Evolutionary conservation across 2,888 invertebrate genomes (phyloP).

Genomic region (Diploptera punctata): DNA sequence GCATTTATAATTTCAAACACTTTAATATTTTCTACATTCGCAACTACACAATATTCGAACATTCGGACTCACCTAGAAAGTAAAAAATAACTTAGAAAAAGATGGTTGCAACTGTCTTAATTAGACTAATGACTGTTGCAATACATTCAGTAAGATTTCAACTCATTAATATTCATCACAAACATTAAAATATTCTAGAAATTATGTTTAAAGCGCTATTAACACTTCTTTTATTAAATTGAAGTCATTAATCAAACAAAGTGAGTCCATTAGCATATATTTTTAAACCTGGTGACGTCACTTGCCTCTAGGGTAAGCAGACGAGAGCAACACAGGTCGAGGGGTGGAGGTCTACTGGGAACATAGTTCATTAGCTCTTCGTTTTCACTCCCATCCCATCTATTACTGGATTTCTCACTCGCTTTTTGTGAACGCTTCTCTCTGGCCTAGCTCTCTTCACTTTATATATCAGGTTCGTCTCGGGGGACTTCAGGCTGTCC

Average conservation of each 20-base stretch:
- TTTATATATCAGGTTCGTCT: not conserved
- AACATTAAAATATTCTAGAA: no score
- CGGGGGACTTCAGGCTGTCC: not conserved
- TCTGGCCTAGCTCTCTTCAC: not conserved
- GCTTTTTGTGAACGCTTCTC: not conserved
- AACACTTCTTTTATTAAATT: not conserved
- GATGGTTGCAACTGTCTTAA: no score
- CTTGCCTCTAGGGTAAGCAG: not conserved
- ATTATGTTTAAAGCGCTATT: no score
- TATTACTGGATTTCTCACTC: not conserved
- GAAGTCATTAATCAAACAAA: not conserved
- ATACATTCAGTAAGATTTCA: no score
- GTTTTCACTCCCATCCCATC: slow-evolving; percentile 2
- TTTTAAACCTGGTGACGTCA: not conserved
- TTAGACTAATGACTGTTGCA: no score
- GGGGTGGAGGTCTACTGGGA: not conserved
- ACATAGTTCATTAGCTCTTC: slow-evolving; percentile 13
- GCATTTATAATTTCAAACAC: no score
- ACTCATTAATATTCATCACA: no score
- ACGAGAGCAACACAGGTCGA: not conserved
- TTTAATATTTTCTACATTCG: no score
- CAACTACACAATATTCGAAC: no score
- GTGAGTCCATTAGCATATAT: not conserved
- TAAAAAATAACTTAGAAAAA: no score
- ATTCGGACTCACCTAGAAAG: no score